These are phyloP conservation scores for Coregonus sp. DNA, from an alignment of 2,797 vertebrate species.

Conservation along the genomic window DNA sequence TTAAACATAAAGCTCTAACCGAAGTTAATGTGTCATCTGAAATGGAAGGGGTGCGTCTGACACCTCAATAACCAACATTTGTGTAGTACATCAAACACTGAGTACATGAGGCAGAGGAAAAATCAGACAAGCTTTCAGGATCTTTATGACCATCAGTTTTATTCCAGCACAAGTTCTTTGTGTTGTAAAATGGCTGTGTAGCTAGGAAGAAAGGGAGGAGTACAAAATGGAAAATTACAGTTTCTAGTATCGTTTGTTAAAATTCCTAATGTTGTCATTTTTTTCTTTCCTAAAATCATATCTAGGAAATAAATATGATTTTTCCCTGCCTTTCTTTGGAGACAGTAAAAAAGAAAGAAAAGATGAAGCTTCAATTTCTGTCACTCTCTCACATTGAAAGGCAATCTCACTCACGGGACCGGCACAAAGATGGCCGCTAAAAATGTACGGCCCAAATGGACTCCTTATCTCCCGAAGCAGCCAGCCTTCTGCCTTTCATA, in stretches of 20 bases:
- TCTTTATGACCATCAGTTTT: constrained; percentile 75
- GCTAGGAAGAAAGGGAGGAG: constrained; percentile 78
- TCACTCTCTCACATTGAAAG: constrained; percentile 61
- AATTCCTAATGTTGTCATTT: constrained; percentile 61
- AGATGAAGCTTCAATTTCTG: constrained; percentile 47
- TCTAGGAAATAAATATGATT: constrained; percentile 60
- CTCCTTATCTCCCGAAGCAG: constrained; percentile 52
- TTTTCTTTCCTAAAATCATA: constrained; percentile 75
- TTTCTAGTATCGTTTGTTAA: constrained; percentile 73
- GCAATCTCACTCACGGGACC: constrained; percentile 59
- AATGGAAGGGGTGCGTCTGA: neutral
- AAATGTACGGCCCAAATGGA: constrained; percentile 50
- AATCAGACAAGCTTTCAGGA: constrained; percentile 35
- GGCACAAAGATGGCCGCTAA: constrained; percentile 35
- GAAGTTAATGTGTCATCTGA: neutral
- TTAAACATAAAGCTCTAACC: neutral
- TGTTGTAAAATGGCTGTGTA: constrained; percentile 82
- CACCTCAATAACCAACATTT: neutral
- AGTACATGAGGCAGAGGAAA: neutral
- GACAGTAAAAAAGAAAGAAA: constrained; percentile 46
- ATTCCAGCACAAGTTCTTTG: constrained; percentile 81
- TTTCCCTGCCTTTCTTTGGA: constrained; percentile 68
- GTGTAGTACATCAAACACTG: neutral
- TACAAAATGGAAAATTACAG: constrained; percentile 81
- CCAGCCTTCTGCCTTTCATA: constrained; percentile 56